These are phyloP conservation scores for Ctena decussata DNA, from an alignment of 2,888 invertebrate genomes.

Conservation along the genomic window DNA sequence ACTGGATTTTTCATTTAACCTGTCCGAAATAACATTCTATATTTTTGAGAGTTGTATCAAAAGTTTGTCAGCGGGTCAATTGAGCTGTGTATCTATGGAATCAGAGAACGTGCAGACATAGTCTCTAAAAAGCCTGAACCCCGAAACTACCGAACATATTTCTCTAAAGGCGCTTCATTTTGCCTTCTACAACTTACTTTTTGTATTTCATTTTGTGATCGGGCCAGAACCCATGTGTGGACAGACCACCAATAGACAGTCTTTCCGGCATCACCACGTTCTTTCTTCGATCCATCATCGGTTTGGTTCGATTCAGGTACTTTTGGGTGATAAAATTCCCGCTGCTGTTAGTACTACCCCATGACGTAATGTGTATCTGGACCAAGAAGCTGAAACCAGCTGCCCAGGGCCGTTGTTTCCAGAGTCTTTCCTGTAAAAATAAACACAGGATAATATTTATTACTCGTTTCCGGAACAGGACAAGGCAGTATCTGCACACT, in stretches of 20 bases:
- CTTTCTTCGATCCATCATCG: constrained; percentile 48
- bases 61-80: too few relatives aligned
- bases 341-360: constrained; percentile 38
- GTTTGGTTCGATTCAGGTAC: constrained; percentile 46
- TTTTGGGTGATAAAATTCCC: background rate
- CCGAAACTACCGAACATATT: too few relatives aligned
- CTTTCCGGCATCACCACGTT: constrained; percentile 47
- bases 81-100: too few relatives aligned
- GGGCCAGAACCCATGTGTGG: constrained; percentile 44
- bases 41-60: too few relatives aligned
- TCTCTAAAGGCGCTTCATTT: too few relatives aligned
- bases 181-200: constrained; percentile 29
- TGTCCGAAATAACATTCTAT: too few relatives aligned
- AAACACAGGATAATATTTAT: too few relatives aligned
- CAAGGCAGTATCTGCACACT: too few relatives aligned
- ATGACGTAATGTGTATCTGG: constrained; percentile 53
- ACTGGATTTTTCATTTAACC: too few relatives aligned
- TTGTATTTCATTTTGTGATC: constrained; percentile 20
- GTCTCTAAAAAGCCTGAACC: too few relatives aligned
- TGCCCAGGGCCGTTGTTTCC: constrained; percentile 32
- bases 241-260: constrained; percentile 36
- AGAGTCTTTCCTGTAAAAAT: constrained; percentile 39
- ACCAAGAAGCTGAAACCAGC: constrained; percentile 49
- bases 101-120: too few relatives aligned
- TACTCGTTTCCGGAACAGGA: too few relatives aligned